phyloP scores from a whole-genome alignment of 1,140 invertebrate genomes.

The Manduca sexta region DNA sequence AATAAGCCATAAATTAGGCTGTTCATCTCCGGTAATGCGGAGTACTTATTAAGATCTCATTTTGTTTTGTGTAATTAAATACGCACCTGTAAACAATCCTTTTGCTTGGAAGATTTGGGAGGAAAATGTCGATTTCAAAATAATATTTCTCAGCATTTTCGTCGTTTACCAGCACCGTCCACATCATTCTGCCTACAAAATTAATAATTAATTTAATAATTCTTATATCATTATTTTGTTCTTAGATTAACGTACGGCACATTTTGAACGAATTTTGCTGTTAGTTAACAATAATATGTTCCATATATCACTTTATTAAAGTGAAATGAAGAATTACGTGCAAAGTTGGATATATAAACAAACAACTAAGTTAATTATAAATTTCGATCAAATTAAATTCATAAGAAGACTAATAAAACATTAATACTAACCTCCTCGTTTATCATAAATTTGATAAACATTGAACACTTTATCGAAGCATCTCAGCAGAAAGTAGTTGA shows the following conservation, averaged over 20 bases:
- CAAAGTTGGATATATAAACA: no score
- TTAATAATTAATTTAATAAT: background rate
- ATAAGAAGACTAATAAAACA: background rate
- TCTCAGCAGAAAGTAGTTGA: slow-evolving; percentile 65
- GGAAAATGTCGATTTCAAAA: slow-evolving; percentile 67
- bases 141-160: slow-evolving; percentile 62
- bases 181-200: slow-evolving; percentile 70
- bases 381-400: no score
- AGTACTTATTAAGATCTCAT: slow-evolving; percentile 1
- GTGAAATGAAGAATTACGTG: no score
- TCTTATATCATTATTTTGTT: no score
- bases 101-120: slow-evolving; percentile 58
- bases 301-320: no score
- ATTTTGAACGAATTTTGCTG: no score
- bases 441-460: slow-evolving; percentile 71
- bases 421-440: slow-evolving; percentile 49
- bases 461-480: slow-evolving; percentile 69
- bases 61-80: slow-evolving; percentile 1
- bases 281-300: no score
- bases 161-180: slow-evolving; percentile 68
- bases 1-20: slow-evolving; percentile 29
- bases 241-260: no score
- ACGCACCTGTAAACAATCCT: slow-evolving; percentile 66
- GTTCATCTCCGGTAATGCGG: background rate
- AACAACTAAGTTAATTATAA: no score